Evolutionary conservation across 2,113 vertebrate genomes (phyloP).

Genomic region (Tragelaphus imberbis): DNA sequence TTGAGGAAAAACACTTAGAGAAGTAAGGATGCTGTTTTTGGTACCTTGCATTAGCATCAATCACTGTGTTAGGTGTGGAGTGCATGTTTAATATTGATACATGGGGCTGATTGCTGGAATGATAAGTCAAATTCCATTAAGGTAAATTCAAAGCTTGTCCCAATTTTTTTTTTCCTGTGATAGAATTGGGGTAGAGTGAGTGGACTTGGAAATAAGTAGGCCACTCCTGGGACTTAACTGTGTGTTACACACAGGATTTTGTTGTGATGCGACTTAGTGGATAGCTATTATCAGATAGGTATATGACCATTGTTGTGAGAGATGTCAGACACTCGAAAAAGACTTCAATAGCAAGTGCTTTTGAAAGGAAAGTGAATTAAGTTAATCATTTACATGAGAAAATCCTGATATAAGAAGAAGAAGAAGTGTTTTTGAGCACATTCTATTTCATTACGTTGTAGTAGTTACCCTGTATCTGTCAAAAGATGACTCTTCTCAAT

Average conservation of each 20-base stretch:
- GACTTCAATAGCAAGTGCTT: not conserved
- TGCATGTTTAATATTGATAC: not conserved
- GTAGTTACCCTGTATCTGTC: not conserved
- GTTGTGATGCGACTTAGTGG: not conserved
- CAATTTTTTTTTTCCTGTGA: not conserved
- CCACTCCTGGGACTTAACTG: not conserved
- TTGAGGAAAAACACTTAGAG: slow-evolving; percentile 12
- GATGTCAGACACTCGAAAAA: not conserved
- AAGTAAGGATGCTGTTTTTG: not conserved
- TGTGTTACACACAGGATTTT: not conserved
- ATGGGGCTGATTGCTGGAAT: not conserved
- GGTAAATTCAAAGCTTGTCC: not conserved
- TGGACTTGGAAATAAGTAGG: not conserved
- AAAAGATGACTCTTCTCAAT: not conserved
- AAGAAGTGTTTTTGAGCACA: not conserved
- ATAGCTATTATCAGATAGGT: not conserved
- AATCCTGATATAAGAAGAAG: not conserved
- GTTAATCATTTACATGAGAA: not conserved
- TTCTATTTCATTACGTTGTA: not conserved
- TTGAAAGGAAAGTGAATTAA: slow-evolving; percentile 6
- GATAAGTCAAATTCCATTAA: not conserved
- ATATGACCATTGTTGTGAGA: not conserved
- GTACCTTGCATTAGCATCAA: not conserved
- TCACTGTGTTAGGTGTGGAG: not conserved
- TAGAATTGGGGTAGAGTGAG: not conserved